Base-by-base conservation (phyloP, 2,113 vertebrate species). In the Cololabis saira region DNA sequence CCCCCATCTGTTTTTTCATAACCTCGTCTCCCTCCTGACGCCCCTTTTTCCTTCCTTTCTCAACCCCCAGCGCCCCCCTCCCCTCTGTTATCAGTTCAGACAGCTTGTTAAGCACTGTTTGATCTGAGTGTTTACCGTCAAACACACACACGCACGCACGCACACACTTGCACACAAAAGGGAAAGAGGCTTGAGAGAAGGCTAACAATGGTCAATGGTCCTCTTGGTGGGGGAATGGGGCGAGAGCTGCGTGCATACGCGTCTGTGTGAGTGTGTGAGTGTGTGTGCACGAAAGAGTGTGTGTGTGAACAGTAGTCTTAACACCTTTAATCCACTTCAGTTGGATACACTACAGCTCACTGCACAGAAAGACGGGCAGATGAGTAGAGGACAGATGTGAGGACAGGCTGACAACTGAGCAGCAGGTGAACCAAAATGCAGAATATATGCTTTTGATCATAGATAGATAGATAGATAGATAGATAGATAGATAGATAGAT, bases 41-140 rank as follows among this genome's bases (percentile, higher is more conserved):
- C 64, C 54, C 71, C 54, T 66, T 83, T 74, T 89, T 85, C 83
- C 82, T 87, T 43, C 56, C 80, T 78, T 84, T 80, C 71, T 87
- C 72, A 71, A 76, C 79, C 80, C 77, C 68, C 73, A 63, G 71
- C n/a, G 81, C 82, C 83, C 69, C 74, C 74, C 55, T 81, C 84
- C 79, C 64, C 69, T 61, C 78, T 86, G 89, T 92, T 93, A 94
- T 93, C 92, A 91, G 91, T 78, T 87, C 81, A 80, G 87, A 89
- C 92, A 94, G 92, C 90, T 85, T 93, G 91, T 91, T 89, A 92
- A 84, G 88, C 86, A 84, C 87, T 93, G 92, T 94, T 93, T 93
- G 88, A 92, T 92, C 92, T 92, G 86, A 90, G 80, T 93, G 89
- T 94, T 92, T 91, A 92, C 88, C 51, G 71, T 90, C 85, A 88